Evolutionary conservation across 2,797 vertebrate species (phyloP).

Genomic region (Notolepis coatsorum): DNA sequence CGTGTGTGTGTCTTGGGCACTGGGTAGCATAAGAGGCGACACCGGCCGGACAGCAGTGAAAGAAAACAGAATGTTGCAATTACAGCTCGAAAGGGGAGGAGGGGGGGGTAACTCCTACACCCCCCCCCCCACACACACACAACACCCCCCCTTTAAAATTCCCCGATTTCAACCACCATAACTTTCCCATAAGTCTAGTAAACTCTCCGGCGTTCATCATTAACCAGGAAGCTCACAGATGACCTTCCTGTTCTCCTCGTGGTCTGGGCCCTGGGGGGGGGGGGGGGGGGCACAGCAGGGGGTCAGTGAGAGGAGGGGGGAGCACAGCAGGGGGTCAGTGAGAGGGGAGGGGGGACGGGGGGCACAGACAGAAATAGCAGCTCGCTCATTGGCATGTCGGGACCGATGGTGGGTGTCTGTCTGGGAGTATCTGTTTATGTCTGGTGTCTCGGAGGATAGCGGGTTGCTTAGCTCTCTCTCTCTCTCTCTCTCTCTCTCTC

Average conservation of each 20-base stretch:
- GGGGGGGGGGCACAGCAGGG: conserved; percentile 33
- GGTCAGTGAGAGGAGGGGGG: conserved; percentile 43
- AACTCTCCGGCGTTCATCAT: conserved; percentile 59
- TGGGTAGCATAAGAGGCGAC: conserved; percentile 23
- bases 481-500: too few species aligned
- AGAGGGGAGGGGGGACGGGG: conserved; percentile 1
- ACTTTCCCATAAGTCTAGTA: conserved; percentile 77
- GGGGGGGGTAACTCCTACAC: conserved; percentile 51
- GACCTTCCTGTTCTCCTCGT: conserved; percentile 33
- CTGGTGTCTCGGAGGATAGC: conserved; percentile 7
- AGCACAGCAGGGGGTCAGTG: conserved; percentile 54
- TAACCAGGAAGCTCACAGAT: conserved; percentile 39
- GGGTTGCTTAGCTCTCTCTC: too few species aligned
- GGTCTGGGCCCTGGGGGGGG: conserved; percentile 17
- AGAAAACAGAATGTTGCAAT: conserved; percentile 52
- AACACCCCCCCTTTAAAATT: conserved; percentile 52
- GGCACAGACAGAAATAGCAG: conserved; percentile 72
- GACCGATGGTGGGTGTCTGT: conserved; percentile 50
- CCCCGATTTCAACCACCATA: conserved; percentile 72
- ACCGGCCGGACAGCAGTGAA: conserved; percentile 43
- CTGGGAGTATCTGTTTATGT: conserved; percentile 40
- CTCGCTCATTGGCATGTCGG: conserved; percentile 60
- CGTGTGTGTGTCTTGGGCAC: conserved; percentile 31
- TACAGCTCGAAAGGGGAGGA: conserved; percentile 17
- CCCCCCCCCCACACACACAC: conserved; percentile 61